These are phyloP conservation scores for Leptinotarsa haldemani DNA, from an alignment of 2,888 invertebrate genomes.

Conservation along the genomic window DNA sequence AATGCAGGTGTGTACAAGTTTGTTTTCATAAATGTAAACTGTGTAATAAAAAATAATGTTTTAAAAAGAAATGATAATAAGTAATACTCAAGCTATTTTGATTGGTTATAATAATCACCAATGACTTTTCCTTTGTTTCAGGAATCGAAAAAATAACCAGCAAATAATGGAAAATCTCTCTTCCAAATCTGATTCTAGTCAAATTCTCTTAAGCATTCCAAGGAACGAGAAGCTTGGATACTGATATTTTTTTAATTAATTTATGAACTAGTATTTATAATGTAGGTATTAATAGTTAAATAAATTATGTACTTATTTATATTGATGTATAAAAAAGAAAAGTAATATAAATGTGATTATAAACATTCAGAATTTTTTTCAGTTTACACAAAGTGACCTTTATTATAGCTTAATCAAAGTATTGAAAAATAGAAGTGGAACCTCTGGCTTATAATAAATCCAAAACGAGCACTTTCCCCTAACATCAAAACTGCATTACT, in stretches of 20 bases:
- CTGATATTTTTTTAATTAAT: conserved; percentile 47
- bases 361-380: conserved; percentile 28
- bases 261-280: conserved; percentile 57
- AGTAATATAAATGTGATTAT: conserved; percentile 37
- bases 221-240: conserved; percentile 48
- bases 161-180: conserved; percentile 32
- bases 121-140: conserved; percentile 45
- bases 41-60: conserved; percentile 3
- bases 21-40: conserved; percentile 9
- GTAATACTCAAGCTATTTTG: too few species aligned
- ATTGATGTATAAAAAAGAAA: conserved; percentile 49
- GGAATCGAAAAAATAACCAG: conserved; percentile 52
- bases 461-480: too few species aligned
- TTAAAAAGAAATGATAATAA: neutral
- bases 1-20: conserved; percentile 56
- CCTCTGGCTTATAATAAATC: too few species aligned
- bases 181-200: conserved; percentile 55
- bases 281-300: conserved; percentile 57
- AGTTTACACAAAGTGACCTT: neutral
- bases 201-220: conserved; percentile 53
- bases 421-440: too few species aligned
- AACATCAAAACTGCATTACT: too few species aligned
- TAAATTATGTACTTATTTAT: conserved; percentile 59
- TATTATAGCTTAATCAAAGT: neutral
- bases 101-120: conserved; percentile 6